Conservation (phyloP, 2,888 invertebrate genomes). For the Sinelater perroti region DNA sequence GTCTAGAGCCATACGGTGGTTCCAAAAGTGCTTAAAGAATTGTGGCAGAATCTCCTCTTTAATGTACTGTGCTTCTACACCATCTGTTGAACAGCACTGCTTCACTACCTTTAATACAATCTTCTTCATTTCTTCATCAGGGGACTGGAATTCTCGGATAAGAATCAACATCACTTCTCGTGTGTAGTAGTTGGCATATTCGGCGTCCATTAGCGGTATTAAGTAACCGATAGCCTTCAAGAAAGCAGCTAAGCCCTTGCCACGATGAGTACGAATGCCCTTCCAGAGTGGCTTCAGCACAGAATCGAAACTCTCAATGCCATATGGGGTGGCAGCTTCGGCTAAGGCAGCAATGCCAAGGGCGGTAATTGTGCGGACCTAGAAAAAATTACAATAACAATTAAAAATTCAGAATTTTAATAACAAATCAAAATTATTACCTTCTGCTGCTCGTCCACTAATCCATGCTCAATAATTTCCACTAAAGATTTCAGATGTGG, state of each 20-base stretch:
- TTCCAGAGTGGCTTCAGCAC: constrained; percentile 99
- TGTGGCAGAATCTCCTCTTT: constrained; percentile 99
- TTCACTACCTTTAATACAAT: constrained; percentile 99
- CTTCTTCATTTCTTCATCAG: constrained; percentile 99
- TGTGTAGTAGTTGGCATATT: constrained; percentile 99
- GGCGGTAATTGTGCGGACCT: constrained; percentile 96
- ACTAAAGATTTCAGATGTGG: constrained; percentile 98
- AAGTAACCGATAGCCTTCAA: constrained; percentile 99
- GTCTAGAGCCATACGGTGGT: constrained; percentile 99
- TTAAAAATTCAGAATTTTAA: not conserved
- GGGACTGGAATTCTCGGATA: constrained; percentile 99
- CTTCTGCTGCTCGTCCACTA: constrained; percentile 99
- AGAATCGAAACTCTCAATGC: constrained; percentile 99
- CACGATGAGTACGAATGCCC: constrained; percentile 91
- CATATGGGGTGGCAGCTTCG: constrained; percentile 99
- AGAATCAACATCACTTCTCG: constrained; percentile 99
- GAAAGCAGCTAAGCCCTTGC: constrained; percentile 97
- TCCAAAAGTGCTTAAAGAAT: constrained; percentile 99
- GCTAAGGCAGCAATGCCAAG: constrained; percentile 97
- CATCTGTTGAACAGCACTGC: constrained; percentile 99
- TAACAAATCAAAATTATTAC: constrained; percentile 13
- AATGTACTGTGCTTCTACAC: constrained; percentile 99
- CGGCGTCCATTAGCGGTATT: constrained; percentile 99
- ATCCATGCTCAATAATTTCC: constrained; percentile 98
- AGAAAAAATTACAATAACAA: not conserved